Evolutionary conservation across 2,113 vertebrate species (phyloP).

Genomic region (Pelecanus crispus): DNA sequence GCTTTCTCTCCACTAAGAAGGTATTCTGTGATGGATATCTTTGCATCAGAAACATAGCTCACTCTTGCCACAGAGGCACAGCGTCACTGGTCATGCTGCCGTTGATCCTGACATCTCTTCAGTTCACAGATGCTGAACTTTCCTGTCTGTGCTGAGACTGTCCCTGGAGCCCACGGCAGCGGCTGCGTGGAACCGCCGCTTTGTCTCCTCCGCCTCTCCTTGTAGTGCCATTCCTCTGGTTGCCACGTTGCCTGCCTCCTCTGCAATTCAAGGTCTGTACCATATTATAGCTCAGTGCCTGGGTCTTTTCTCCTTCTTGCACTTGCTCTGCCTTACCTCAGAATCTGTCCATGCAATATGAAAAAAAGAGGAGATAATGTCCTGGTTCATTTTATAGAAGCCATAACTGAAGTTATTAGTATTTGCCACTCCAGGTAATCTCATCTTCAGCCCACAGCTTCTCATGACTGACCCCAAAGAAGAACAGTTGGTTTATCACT

Average conservation of each 20-base stretch:
- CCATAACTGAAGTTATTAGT: background rate
- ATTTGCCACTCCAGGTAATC: background rate
- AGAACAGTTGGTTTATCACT: background rate
- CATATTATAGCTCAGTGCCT: background rate
- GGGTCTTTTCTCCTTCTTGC: background rate
- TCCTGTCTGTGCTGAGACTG: background rate
- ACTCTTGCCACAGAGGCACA: background rate
- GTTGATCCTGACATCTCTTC: background rate
- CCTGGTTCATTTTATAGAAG: background rate
- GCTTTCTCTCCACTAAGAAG: background rate
- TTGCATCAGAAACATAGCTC: background rate
- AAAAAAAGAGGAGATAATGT: background rate
- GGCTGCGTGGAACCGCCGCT: rapidly evolving
- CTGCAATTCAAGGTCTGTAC: background rate
- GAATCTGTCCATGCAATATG: background rate
- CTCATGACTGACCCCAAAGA: background rate
- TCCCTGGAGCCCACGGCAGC: background rate
- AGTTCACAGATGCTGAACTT: background rate
- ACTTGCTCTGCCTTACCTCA: background rate
- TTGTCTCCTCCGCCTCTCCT: background rate
- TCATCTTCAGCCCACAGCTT: background rate
- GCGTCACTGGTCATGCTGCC: background rate
- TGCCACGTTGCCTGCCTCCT: background rate
- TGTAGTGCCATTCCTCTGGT: background rate
- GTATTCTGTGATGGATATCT: background rate